These are phyloP conservation scores for Coelopa pilipes DNA, from an alignment of 2,888 invertebrate genomes.

Conservation along the genomic window DNA sequence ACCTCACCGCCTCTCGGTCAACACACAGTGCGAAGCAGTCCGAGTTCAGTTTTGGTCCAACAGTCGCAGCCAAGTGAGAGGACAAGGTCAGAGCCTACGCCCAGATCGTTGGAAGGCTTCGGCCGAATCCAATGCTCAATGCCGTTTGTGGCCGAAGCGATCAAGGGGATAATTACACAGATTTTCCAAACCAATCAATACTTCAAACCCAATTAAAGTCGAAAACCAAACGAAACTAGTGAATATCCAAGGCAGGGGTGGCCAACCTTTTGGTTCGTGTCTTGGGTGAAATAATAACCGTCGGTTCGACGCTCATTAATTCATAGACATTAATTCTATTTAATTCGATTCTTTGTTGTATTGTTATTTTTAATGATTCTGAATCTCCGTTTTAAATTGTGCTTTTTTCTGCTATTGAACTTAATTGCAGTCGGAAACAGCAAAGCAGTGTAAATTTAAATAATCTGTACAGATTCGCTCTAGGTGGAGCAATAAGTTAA, in stretches of 20 bases:
- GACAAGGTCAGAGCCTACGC: slow-evolving; percentile 14
- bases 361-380: no score
- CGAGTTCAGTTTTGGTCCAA: not conserved
- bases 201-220: not conserved
- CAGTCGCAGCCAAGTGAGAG: slow-evolving; percentile 28
- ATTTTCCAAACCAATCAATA: not conserved
- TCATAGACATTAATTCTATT: no score
- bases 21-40: not conserved
- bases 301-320: no score
- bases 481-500: no score
- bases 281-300: not conserved
- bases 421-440: no score
- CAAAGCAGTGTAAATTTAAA: no score
- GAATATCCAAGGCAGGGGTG: not conserved
- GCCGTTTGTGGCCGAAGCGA: not conserved
- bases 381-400: no score
- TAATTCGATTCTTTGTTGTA: no score
- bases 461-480: no score
- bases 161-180: not conserved
- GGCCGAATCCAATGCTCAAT: not conserved
- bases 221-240: not conserved
- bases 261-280: not conserved
- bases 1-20: slow-evolving; percentile 20
- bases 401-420: no score
- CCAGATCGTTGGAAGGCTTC: not conserved